Evolutionary conservation across 1,140 invertebrate species (phyloP).

Genomic region (Cherax destructor): DNA sequence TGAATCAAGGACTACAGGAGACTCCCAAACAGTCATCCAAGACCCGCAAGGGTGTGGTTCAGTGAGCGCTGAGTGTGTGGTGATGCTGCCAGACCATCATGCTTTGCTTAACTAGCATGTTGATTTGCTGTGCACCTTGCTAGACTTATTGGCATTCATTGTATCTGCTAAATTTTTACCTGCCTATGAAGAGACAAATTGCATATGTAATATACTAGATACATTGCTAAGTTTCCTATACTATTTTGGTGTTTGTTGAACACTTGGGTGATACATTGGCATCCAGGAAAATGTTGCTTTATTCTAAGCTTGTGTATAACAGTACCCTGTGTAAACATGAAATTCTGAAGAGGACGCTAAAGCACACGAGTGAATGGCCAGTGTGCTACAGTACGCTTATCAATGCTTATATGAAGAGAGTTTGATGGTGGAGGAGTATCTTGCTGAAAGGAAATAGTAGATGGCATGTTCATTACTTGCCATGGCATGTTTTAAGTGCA

Average conservation of each 20-base stretch:
- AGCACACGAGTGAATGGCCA: no score
- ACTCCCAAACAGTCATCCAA: constrained; percentile 1
- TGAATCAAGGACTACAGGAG: constrained; percentile 55
- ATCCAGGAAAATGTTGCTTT: not conserved
- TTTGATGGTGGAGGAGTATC: no score
- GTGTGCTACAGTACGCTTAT: no score
- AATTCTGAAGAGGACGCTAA: no score
- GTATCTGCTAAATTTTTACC: not conserved
- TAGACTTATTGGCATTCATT: not conserved
- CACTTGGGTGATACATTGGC: not conserved
- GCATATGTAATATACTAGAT: not conserved
- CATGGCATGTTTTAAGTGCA: no score
- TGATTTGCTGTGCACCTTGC: not conserved
- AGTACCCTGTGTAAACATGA: not conserved
- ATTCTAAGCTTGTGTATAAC: not conserved
- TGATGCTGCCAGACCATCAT: constrained; percentile 1
- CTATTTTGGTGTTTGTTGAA: not conserved
- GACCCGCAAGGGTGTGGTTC: constrained; percentile 48
- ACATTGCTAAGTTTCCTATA: not conserved
- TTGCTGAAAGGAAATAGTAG: no score
- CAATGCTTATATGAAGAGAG: no score
- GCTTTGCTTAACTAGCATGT: constrained; percentile 17
- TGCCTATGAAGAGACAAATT: not conserved
- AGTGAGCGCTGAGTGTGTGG: constrained; percentile 52
- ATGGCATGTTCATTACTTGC: no score